These are phyloP conservation scores for Speoplatyrhinus poulsoni DNA, from an alignment of 2,113 vertebrate genomes.

Conservation along the genomic window DNA sequence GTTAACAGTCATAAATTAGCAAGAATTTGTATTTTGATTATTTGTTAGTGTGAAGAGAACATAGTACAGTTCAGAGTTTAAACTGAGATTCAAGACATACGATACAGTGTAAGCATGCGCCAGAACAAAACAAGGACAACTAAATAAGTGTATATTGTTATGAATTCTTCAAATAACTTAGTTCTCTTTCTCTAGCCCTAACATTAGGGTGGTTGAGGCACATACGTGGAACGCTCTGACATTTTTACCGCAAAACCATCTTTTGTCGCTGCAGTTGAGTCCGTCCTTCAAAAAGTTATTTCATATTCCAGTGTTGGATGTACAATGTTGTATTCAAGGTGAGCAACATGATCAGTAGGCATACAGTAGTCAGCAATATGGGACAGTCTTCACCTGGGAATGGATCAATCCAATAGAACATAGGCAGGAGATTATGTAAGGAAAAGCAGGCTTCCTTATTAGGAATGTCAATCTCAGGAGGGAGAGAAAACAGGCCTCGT, in stretches of 20 bases:
- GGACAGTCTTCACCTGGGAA: conserved; percentile 18
- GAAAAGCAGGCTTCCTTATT: neutral
- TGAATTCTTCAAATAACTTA: neutral
- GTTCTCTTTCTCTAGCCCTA: neutral
- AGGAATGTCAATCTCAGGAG: neutral
- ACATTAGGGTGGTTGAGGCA: conserved; percentile 30
- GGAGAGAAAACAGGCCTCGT: conserved; percentile 1
- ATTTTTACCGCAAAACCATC: conserved; percentile 7
- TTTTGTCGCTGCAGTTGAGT: neutral
- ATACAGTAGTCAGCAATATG: conserved; percentile 23
- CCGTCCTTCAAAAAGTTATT: neutral
- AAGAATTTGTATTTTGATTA: conserved; percentile 20
- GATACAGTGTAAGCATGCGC: conserved; percentile 11
- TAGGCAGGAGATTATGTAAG: neutral
- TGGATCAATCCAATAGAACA: neutral
- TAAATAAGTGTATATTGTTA: conserved; percentile 23
- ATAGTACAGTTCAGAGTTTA: neutral
- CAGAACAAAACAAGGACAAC: conserved; percentile 11
- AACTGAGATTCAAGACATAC: neutral
- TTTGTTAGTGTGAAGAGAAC: conserved; percentile 10
- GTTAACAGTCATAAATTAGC: conserved; percentile 25
- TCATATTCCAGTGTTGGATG: conserved; percentile 8
- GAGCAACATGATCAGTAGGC: conserved; percentile 25
- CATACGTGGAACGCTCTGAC: conserved; percentile 24
- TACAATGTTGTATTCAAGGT: neutral